phyloP scores from a whole-genome alignment of 2,888 invertebrate genomes.

The Tribolium freemani region DNA sequence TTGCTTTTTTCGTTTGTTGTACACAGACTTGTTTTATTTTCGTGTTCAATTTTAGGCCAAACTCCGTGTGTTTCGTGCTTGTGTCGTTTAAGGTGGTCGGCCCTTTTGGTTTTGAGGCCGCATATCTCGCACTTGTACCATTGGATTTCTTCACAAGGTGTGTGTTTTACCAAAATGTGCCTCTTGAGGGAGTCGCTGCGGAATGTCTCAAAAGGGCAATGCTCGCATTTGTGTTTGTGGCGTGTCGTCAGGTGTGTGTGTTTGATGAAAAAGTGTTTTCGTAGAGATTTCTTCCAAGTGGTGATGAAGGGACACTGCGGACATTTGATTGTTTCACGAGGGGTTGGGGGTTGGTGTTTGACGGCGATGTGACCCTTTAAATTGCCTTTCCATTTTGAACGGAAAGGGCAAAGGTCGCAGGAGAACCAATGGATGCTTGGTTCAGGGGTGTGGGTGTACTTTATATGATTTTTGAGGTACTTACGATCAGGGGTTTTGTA shows the following conservation, averaged over 20 bases:
- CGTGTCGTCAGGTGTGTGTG: background rate
- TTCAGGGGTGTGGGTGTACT: no score
- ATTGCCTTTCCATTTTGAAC: background rate
- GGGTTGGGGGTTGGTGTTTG: no score
- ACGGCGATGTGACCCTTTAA: background rate
- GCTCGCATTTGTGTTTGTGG: background rate
- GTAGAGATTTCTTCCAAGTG: background rate
- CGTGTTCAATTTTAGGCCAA: background rate
- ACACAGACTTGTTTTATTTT: no score
- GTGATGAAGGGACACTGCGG: background rate
- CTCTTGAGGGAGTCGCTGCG: background rate
- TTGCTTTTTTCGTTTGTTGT: background rate
- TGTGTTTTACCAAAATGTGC: background rate
- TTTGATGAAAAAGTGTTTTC: background rate
- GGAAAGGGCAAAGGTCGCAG: background rate
- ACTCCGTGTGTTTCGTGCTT: background rate
- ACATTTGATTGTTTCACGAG: no score
- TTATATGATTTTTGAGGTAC: no score
- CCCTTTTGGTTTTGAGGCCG: background rate
- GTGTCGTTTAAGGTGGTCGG: background rate
- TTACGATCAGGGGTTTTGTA: no score
- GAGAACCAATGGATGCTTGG: background rate
- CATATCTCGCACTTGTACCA: background rate
- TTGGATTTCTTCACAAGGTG: background rate
- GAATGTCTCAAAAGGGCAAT: background rate